These are phyloP conservation scores for Empis stercorea DNA, from an alignment of 2,888 invertebrate genomes.

Conservation along the genomic window DNA sequence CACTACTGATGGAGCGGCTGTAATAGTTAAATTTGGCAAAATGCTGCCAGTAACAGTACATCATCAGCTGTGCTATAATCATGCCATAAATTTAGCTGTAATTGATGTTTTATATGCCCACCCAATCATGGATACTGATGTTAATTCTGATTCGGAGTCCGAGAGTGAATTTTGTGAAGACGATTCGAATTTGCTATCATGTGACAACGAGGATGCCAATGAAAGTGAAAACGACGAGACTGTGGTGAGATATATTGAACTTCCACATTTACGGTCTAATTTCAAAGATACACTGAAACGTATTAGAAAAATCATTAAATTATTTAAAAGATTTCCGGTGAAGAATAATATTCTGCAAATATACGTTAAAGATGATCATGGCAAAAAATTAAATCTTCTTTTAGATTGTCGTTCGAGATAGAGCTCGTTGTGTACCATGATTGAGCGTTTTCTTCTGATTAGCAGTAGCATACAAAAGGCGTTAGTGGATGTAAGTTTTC, in stretches of 20 bases:
- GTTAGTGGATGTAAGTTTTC: not conserved
- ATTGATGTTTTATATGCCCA: not conserved
- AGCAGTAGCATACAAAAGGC: not conserved
- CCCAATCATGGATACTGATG: not conserved
- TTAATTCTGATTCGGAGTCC: no score
- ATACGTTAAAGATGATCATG: not conserved
- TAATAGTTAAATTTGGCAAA: no score
- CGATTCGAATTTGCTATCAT: not conserved
- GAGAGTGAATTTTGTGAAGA: not conserved
- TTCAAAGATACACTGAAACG: not conserved
- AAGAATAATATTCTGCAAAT: conserved; percentile 1
- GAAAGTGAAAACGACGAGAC: not conserved
- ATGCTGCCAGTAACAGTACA: no score
- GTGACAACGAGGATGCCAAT: not conserved
- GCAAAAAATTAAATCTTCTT: conserved; percentile 1
- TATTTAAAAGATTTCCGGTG: conserved; percentile 1
- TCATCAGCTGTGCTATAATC: no score
- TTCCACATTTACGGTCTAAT: not conserved
- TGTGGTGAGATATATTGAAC: not conserved
- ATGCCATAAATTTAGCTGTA: no score
- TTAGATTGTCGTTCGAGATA: conserved; percentile 1
- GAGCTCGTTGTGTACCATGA: not conserved
- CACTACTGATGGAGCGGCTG: no score
- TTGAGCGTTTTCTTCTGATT: not conserved
- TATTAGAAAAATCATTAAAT: not conserved